Percentiles rank a stretch among this genome's conserved stretches.
phyloP scores from a whole-genome alignment of 92 coral and sea anemone genomes.

The Scolanthus callimorphus region DNA sequence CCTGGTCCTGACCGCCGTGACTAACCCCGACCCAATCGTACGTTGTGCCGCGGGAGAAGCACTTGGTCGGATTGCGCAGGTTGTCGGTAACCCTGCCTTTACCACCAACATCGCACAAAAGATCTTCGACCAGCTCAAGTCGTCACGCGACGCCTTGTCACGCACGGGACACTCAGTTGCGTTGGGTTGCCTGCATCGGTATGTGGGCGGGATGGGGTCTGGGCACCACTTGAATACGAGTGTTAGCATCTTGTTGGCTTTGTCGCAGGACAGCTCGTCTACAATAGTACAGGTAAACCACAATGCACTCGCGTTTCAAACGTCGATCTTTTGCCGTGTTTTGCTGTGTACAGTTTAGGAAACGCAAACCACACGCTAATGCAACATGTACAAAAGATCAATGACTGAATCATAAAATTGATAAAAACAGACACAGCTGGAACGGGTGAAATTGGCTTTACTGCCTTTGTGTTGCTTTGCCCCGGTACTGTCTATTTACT shows the following conservation, averaged over 20 bases:
- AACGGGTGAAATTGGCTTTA: too few species aligned
- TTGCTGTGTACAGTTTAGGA: too few species aligned
- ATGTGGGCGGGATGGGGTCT: conserved; percentile 99
- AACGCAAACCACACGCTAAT: too few species aligned
- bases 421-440: too few species aligned
- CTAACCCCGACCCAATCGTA: conserved; percentile 92
- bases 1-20: conserved; percentile 92
- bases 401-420: too few species aligned
- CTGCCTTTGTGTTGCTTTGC: too few species aligned
- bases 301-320: too few species aligned
- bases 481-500: too few species aligned
- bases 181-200: conserved; percentile 95
- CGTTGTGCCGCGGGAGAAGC: conserved; percentile 99
- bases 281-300: conserved; percentile 91
- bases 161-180: conserved; percentile 98
- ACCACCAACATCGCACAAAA: conserved; percentile 93
- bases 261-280: conserved; percentile 96
- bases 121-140: conserved; percentile 90
- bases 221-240: conserved; percentile 96
- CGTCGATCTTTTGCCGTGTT: too few species aligned
- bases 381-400: too few species aligned
- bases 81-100: conserved; percentile 90
- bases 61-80: conserved; percentile 97
- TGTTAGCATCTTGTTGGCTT: conserved; percentile 91
- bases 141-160: conserved; percentile 93